These are phyloP conservation scores for Papilio polytes DNA, from an alignment of 1,140 invertebrate genomes.

Conservation along the genomic window DNA sequence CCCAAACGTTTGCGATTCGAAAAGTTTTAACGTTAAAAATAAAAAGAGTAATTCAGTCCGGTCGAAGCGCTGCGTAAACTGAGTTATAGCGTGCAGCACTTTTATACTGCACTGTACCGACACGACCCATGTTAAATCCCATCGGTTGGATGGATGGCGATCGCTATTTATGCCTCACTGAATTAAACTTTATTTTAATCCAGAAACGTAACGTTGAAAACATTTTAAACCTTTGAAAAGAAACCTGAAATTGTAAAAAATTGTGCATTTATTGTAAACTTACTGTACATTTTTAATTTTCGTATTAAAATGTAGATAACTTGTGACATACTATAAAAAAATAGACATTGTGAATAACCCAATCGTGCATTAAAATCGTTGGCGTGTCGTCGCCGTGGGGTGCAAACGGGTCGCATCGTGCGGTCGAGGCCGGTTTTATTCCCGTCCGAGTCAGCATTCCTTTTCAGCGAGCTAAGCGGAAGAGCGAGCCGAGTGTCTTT, in stretches of 20 bases:
- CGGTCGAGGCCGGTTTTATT: conserved; percentile 43
- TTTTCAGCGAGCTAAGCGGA: conserved; percentile 53
- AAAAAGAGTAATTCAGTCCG: conserved; percentile 22
- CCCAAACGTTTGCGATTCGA: not conserved
- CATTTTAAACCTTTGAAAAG: not conserved
- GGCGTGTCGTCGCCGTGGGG: not conserved
- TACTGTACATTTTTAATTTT: too few species aligned
- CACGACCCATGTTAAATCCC: conserved; percentile 9
- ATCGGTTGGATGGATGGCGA: not conserved
- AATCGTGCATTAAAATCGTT: not conserved
- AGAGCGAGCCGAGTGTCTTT: conserved; percentile 52
- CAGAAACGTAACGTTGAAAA: not conserved
- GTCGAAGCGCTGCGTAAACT: conserved; percentile 20
- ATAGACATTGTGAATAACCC: too few species aligned
- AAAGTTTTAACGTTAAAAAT: conserved; percentile 33
- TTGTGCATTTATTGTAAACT: not conserved
- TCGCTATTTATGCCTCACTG: conserved; percentile 4
- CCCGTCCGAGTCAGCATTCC: conserved; percentile 52
- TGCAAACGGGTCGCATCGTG: not conserved
- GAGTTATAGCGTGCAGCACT: conserved; percentile 8
- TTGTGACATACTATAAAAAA: too few species aligned
- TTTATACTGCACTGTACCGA: conserved; percentile 11
- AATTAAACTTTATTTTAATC: conserved; percentile 16
- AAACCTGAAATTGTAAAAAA: not conserved
- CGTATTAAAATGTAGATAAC: too few species aligned